Conservation (phyloP, 2,888 invertebrate genomes). For the Drosophila mimetica region DNA sequence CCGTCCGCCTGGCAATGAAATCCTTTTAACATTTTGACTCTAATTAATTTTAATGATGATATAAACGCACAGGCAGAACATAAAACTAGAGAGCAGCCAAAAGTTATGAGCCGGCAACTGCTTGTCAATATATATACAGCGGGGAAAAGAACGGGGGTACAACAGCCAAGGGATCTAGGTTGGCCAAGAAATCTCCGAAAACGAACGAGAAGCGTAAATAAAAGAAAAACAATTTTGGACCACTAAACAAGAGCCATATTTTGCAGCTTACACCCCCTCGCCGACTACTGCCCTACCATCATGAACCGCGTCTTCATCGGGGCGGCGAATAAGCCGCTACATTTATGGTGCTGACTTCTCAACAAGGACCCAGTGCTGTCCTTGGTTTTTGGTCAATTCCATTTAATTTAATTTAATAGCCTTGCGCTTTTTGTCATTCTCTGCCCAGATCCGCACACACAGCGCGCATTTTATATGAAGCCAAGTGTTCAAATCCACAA, state of each 20-base stretch:
- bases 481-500: slow-evolving; percentile 11
- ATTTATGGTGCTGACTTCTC: slow-evolving; percentile 53
- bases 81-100: slow-evolving; percentile 28
- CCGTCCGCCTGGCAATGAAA: slow-evolving; percentile 48
- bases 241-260: slow-evolving; percentile 59
- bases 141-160: neutral
- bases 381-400: slow-evolving; percentile 73
- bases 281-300: neutral
- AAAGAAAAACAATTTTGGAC: slow-evolving; percentile 50
- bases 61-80: slow-evolving; percentile 57
- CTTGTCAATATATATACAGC: slow-evolving; percentile 49
- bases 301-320: slow-evolving; percentile 26
- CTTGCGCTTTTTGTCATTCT: slow-evolving; percentile 77
- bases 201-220: slow-evolving; percentile 19
- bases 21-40: slow-evolving; percentile 74
- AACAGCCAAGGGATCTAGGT: slow-evolving; percentile 15
- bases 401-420: slow-evolving; percentile 82
- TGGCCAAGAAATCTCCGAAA: slow-evolving; percentile 13
- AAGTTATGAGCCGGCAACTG: slow-evolving; percentile 48
- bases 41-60: slow-evolving; percentile 82
- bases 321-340: slow-evolving; percentile 40
- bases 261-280: slow-evolving; percentile 42
- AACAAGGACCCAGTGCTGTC: slow-evolving; percentile 48
- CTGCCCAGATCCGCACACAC: slow-evolving; percentile 47
- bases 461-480: slow-evolving; percentile 64